Conservation (phyloP, 2,113 vertebrate species). For the Elephantulus edwardii region DNA sequence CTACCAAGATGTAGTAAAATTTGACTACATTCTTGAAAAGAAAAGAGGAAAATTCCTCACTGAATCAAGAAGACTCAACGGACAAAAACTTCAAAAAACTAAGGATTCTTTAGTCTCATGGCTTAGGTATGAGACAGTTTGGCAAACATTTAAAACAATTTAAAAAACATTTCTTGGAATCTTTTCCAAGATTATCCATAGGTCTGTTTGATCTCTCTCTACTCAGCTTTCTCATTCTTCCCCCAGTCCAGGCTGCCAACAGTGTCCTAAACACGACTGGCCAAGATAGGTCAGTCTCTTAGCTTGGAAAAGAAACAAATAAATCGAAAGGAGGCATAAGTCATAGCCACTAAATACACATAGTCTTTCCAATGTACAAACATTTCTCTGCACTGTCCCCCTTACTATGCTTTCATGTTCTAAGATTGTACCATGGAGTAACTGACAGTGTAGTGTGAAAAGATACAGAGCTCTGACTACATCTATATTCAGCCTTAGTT, state of each 20-base stretch:
- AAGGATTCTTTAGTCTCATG: background rate
- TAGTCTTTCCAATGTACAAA: background rate
- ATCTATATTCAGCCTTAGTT: background rate
- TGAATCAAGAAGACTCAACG: background rate
- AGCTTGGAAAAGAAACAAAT: background rate
- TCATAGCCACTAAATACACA: background rate
- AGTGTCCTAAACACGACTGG: background rate
- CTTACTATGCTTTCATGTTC: background rate
- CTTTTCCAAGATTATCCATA: no score
- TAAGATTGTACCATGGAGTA: background rate
- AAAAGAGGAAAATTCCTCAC: background rate
- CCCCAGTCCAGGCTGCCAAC: background rate
- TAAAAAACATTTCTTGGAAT: background rate
- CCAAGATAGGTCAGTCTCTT: background rate
- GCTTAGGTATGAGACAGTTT: background rate
- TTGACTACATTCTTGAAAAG: conserved; percentile 2
- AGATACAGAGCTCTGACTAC: background rate
- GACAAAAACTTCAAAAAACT: background rate
- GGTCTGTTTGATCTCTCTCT: background rate
- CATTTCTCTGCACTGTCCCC: background rate
- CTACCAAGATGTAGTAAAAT: background rate
- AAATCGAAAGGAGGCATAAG: background rate
- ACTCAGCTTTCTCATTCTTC: background rate
- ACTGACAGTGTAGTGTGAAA: background rate
- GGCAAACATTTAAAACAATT: background rate